Base-by-base conservation (phyloP, 2,113 vertebrate genomes). In the Anoplopoma fimbria region DNA sequence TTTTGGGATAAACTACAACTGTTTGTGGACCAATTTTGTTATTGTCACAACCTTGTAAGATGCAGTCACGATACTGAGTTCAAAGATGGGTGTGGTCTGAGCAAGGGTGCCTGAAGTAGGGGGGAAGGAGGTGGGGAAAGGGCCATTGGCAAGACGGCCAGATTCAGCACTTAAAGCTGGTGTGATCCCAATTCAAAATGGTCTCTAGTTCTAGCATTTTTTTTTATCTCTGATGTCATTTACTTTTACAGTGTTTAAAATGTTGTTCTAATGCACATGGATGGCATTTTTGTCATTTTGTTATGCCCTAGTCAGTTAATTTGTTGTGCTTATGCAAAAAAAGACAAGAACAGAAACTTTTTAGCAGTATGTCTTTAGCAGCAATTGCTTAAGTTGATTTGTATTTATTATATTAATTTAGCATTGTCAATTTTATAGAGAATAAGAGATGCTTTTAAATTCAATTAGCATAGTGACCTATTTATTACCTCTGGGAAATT, bases 1-100 rank as follows among this genome's bases (percentile, higher is more conserved):
- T 14, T 29, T 38, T 6, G 1, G n/a, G n/a, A 69, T 12, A 45
- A 83, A 83, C 15, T 38, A 42, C 49, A 67, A 63, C n/a, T 38
- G 9, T 7, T 7, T 34, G 34, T 10, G 12, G 2, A 13, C 40
- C 4, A 49, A 21, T 49, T 21, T 49, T 21, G 47, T 55, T 23
- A 49, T 23, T n/a, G 51, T 60, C 57, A 8, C 57, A 60, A 31
- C 27, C 15, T 15, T 60, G 6, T 8, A 9, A 60, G 29, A 60
- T 60, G 27, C 15, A 60, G 57, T 17, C 57, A 33, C 4, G 15
- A 31, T 31, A 33, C 29, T 27, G 6, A 19, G 15, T 27, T 57
- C n/a, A 13, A 57, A 55, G n/a, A 55, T 25, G 53, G 53, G 10
- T 27, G 3, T 55, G n/a, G n/a, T 12, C 23, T 7, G 9, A 25